Conservation (phyloP, 2,797 vertebrate genomes). For the Eospalax fontanierii region DNA sequence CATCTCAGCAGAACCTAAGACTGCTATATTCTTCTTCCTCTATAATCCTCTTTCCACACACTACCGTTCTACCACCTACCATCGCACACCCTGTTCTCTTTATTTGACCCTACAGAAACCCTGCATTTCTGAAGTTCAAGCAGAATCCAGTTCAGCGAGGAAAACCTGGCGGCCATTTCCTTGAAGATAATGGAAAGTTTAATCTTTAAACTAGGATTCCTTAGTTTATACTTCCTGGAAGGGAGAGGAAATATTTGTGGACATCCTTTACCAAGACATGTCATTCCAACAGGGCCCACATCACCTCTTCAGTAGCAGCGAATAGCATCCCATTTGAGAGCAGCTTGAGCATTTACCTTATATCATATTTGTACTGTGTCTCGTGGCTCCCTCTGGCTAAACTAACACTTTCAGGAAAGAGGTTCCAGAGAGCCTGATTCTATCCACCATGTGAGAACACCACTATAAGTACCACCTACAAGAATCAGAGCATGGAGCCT, state of each 20-base stretch:
- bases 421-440: neutral
- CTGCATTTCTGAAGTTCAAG: neutral
- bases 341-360: neutral
- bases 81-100: neutral
- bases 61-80: neutral
- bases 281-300: neutral
- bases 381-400: neutral
- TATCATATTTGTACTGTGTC: neutral
- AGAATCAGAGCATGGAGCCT: neutral
- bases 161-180: neutral
- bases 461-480: neutral
- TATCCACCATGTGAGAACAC: neutral
- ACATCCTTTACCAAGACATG: neutral
- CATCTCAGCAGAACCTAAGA: neutral
- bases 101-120: neutral
- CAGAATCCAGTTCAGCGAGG: slow-evolving; percentile 5
- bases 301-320: neutral
- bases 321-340: neutral
- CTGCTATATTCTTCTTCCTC: neutral
- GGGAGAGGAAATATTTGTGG: neutral
- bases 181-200: neutral
- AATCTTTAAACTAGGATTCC: slow-evolving; percentile 21
- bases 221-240: slow-evolving; percentile 6
- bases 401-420: neutral
- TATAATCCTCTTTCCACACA: neutral